These are phyloP conservation scores for Poecilia picta DNA, from an alignment of 2,797 vertebrate genomes.

Conservation along the genomic window DNA sequence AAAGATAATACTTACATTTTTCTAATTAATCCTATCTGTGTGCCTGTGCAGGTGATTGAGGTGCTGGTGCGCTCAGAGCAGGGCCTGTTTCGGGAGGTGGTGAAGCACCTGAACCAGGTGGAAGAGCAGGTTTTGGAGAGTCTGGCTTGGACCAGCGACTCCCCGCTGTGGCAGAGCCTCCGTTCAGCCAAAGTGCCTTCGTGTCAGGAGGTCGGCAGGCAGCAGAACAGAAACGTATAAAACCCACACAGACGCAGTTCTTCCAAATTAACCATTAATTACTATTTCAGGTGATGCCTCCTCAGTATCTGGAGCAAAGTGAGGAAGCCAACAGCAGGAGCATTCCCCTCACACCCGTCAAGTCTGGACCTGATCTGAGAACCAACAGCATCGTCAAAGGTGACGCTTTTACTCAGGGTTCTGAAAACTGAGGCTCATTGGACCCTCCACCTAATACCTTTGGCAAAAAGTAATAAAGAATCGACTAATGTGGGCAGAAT, in stretches of 20 bases:
- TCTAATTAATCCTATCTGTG: neutral
- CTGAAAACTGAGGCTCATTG: too few species aligned
- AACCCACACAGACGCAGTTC: neutral
- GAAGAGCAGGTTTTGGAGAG: slow-evolving; percentile 92
- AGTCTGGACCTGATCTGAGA: slow-evolving; percentile 71
- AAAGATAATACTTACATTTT: neutral
- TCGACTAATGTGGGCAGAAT: too few species aligned
- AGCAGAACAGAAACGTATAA: neutral
- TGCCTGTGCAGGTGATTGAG: slow-evolving; percentile 85
- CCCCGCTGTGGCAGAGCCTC: slow-evolving; percentile 87
- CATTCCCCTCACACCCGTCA: slow-evolving; percentile 79
- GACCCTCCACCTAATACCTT: too few species aligned
- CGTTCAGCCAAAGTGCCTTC: slow-evolving; percentile 85
- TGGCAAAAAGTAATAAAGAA: too few species aligned
- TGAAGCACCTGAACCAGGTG: slow-evolving; percentile 91
- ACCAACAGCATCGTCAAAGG: slow-evolving; percentile 79
- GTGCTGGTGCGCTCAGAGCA: slow-evolving; percentile 90
- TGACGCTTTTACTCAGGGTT: neutral
- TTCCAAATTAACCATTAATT: neutral
- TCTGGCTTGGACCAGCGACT: slow-evolving; percentile 87
- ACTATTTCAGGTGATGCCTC: slow-evolving; percentile 88
- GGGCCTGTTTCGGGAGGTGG: slow-evolving; percentile 89
- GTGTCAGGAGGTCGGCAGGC: slow-evolving; percentile 87
- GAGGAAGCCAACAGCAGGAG: slow-evolving; percentile 69
- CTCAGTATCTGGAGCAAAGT: slow-evolving; percentile 86